These are phyloP conservation scores for Phrynocephalus guinanensis DNA, from an alignment of 2,797 vertebrate species.

Conservation along the genomic window DNA sequence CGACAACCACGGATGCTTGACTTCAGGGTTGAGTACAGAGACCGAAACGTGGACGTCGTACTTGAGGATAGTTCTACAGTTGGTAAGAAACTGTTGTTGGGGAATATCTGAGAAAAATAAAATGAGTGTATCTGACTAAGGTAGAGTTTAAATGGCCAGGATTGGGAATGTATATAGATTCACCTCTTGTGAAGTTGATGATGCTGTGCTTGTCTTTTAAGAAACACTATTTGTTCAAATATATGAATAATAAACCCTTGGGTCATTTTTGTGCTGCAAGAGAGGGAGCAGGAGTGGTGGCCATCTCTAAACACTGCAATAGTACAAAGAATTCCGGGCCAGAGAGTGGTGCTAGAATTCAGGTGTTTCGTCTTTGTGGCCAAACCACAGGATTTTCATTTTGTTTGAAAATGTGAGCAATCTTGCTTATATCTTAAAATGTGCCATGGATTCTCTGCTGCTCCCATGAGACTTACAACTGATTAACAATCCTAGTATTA, in stretches of 20 bases:
- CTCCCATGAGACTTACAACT: not conserved
- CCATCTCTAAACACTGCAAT: not conserved
- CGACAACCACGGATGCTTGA: slow-evolving; percentile 95
- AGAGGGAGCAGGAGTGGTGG: slow-evolving; percentile 11
- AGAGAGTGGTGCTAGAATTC: not conserved
- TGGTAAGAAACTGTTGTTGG: slow-evolving; percentile 82
- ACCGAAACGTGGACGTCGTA: slow-evolving; percentile 93
- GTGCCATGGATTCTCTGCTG: not conserved
- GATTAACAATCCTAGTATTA: not conserved
- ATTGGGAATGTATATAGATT: not conserved
- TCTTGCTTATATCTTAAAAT: not conserved
- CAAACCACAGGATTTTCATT: not conserved
- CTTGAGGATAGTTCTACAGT: slow-evolving; percentile 95
- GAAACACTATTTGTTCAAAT: not conserved
- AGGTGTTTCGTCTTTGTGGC: not conserved
- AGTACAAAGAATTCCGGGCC: not conserved
- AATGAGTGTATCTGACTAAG: not conserved
- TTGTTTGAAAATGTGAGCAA: not conserved
- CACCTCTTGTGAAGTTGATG: not conserved
- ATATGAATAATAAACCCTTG: not conserved
- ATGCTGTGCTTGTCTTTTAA: not conserved
- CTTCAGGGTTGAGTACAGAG: slow-evolving; percentile 97
- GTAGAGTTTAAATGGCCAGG: not conserved
- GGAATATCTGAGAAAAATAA: not conserved
- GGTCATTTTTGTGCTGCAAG: not conserved